Evolutionary conservation across 2,888 invertebrate species (phyloP), one percentile per base, ranked within the genome.

Genomic region (Ormyrus rosae): DNA sequence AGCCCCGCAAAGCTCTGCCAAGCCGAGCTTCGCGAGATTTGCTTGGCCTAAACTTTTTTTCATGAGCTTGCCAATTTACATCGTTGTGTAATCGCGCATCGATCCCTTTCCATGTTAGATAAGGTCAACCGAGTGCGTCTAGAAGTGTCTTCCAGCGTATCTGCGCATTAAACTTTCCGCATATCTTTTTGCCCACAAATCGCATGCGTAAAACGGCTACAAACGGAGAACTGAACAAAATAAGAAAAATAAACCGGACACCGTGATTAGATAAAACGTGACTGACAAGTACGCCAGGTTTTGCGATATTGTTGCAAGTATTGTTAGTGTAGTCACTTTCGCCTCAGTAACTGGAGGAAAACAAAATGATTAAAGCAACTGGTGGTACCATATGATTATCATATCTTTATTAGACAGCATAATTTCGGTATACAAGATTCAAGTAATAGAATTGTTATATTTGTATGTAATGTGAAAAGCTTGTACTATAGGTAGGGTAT

Each of bases 381-480:
- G 9, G 46, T 74, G 11, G 51, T 34, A 63, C 68, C 63, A 61
- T 58, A 13, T 77, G 51, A 65, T 70, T 74, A 56, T 81, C 34
- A 34, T 34, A 34, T 34, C 34, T 34, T 78, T 78, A 81, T 81
- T 81, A 65, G 73, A 74, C 58, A 78, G 65, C 63, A 81, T 55
- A 73, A 67, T 73, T 74, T 70, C 50, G 64, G 50, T 81, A 81
- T 70, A 78, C 63, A 74, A 74, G 68, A 64, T 79, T 72, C 50
- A 68, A 67, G 56, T 71, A 71, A 63, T 81, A 74, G 61, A 78
- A 56, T 78, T 53, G 56, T 63, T 63, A 53, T 69, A 60, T 68
- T 75, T 65, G 61, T 80, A 76, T 76, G 64, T 81, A 76, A 75
- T 76, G 68, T 78, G 75, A 79, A 81, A 81, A 77, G 79, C 79